Conservation (phyloP, 2,113 vertebrate genomes). For the Gnathonemus echidnorhynchus region DNA sequence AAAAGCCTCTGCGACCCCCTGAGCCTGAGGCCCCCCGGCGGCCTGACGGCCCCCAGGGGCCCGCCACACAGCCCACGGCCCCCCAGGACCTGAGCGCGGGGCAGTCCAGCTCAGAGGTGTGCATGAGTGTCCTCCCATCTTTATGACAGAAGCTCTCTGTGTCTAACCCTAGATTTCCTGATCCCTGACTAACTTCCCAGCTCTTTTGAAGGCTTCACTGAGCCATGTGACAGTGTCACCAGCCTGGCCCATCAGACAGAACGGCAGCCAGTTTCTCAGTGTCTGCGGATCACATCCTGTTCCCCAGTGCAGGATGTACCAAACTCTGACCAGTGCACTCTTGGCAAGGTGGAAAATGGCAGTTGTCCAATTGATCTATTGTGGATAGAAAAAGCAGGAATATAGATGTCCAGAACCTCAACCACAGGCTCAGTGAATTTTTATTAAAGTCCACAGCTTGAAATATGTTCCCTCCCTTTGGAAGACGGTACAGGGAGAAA, state of each 20-base stretch:
- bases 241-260: neutral
- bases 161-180: neutral
- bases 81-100: slow-evolving; percentile 33
- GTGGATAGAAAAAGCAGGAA: neutral
- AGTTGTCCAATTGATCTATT: neutral
- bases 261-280: neutral
- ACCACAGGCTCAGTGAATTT: neutral
- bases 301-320: neutral
- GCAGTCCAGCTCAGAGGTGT: slow-evolving; percentile 83
- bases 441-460: neutral
- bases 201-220: neutral
- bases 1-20: slow-evolving; percentile 72
- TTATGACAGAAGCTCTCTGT: neutral
- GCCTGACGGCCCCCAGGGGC: slow-evolving; percentile 44
- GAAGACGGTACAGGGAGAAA: neutral
- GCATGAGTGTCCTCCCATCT: neutral
- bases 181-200: neutral
- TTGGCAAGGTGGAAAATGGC: neutral
- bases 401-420: neutral
- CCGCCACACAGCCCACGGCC: neutral
- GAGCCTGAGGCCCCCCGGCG: slow-evolving; percentile 65
- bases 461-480: neutral
- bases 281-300: neutral
- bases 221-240: neutral
- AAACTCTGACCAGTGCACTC: neutral